Evolutionary conservation across 2,888 invertebrate genomes (phyloP), one percentile per base, ranked within the genome.

Genomic region (Peribatodes rhomboidaria): DNA sequence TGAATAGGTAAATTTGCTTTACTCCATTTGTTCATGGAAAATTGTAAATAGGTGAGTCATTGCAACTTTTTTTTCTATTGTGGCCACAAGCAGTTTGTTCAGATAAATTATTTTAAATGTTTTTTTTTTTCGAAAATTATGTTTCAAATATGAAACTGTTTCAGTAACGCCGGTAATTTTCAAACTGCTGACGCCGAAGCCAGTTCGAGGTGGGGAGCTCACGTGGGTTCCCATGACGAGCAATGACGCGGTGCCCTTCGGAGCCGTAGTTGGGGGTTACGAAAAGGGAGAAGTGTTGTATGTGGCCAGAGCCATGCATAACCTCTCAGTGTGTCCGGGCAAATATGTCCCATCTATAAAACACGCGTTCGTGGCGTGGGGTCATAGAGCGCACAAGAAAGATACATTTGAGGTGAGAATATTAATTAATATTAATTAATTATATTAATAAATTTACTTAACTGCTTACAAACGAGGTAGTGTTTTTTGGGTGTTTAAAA

Each of bases 301-400:
- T n/a, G 20, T 71, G 18, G 67, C 65, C 9, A 44, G 69, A 11
- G 71, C 68, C 2, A 53, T 18, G 44, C 71, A 69, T 44, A 44
- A 46, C 13, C 14, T 37, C 2, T 67, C 66, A 0, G 4, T 68
- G 33, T 55, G 60, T 9, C 71, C 69, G 3, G 71, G 71, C n/a
- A 71, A 71, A 39, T 71, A 67, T 35, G 65, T 69, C n/a, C 65
- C 71, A 0, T 69, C 69, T 1, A 10, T 46, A 33, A 42, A 62
- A 39, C 46, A 52, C 10, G 69, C 67, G 0, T 33, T 44, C 20
- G 53, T 70, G 7, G 58, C 64, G 1, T 70, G 44, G 59, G 70
- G 67, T 2, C 60, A 60, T n/a, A 37, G 41, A 37, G 18, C 62
- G 18, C 46, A 49, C 22, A 37, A 33, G n/a, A 62, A 67, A 37